These are phyloP conservation scores for Aradophagus sp. DNA, from an alignment of 1,140 invertebrate species.

Conservation along the genomic window DNA sequence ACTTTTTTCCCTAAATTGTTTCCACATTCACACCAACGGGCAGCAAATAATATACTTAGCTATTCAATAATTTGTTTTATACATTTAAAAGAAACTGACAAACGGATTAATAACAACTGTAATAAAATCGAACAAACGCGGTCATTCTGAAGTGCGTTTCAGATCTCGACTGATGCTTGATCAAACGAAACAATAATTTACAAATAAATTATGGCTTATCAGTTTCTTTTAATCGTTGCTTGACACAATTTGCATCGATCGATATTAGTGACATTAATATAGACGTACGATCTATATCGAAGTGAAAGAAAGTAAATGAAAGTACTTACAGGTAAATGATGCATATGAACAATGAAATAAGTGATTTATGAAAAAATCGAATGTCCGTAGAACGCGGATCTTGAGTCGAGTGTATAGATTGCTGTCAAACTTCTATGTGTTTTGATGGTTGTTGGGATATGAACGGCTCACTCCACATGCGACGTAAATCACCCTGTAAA, in stretches of 20 bases:
- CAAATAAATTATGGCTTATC: constrained; percentile 18
- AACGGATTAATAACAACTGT: too few species aligned
- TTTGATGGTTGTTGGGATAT: constrained; percentile 86
- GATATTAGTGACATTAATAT: constrained; percentile 21
- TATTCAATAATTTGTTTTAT: constrained; percentile 14
- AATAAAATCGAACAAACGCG: too few species aligned
- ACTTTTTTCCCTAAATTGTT: constrained; percentile 24
- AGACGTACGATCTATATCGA: constrained; percentile 28
- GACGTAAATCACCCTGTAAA: constrained; percentile 90
- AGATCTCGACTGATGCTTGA: too few species aligned
- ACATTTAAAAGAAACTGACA: constrained; percentile 31
- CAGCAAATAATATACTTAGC: constrained; percentile 19
- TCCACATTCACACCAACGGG: constrained; percentile 7
- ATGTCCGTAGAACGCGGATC: constrained; percentile 15
- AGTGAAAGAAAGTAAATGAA: constrained; percentile 31
- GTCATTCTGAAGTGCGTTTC: too few species aligned
- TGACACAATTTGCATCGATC: constrained; percentile 25
- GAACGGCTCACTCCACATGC: constrained; percentile 99
- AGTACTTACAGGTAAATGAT: constrained; percentile 60
- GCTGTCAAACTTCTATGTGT: constrained; percentile 83
- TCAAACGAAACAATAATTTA: constrained; percentile 16
- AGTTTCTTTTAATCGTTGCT: constrained; percentile 35
- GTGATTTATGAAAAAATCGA: constrained; percentile 45
- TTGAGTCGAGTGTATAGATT: constrained; percentile 52
- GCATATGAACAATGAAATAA: constrained; percentile 51